Base-by-base conservation (phyloP, 2,797 vertebrate genomes). In the Morus bassanus region DNA sequence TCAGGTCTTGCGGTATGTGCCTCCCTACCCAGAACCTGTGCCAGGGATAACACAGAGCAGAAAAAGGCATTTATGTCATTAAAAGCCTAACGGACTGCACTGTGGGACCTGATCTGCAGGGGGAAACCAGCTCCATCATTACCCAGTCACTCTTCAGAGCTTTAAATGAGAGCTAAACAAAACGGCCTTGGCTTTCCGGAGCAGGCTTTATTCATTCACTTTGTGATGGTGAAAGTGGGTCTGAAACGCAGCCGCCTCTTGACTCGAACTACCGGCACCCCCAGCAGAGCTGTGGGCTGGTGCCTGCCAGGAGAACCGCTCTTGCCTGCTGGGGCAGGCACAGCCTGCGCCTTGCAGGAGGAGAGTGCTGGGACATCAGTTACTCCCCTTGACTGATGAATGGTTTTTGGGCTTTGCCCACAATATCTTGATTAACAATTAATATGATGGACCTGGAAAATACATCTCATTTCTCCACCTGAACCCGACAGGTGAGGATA, bases 91-190 rank as follows among this genome's bases (percentile, higher is more conserved):
- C 6, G 10, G 83, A 37, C 75, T 9, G 51, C 59, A 0, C 76
- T 35, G 88, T 89, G 83, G 95, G 94, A 64, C 70, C 89, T 7
- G 2, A 1, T 7, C 73, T 14, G 88, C 23, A 2, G 82, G 95
- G 65, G 88, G 54, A 94, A 57, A 27, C 48, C 93, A 86, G 77
- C 83, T 77, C 89, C 89, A 27, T 95, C 93, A 88, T 96, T 96
- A 93, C 91, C 83, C 91, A 86, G 88, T 87, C 83, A 57, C 74
- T 91, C 81, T 88, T 37, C 54, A 73, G 91, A 91, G 85, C 80
- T 85, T 90, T 76, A 61, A 90, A 88, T 69, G 67, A 65, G 73
- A 61, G 53, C 85, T 76, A 59, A 94, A 96, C 85, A 95, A 94
- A 96, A 76, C 18, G 11, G 74, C 53, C 68, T 39, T 24, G 67